phyloP scores from a whole-genome alignment of 2,888 invertebrate genomes.

The Heliconius erato region DNA sequence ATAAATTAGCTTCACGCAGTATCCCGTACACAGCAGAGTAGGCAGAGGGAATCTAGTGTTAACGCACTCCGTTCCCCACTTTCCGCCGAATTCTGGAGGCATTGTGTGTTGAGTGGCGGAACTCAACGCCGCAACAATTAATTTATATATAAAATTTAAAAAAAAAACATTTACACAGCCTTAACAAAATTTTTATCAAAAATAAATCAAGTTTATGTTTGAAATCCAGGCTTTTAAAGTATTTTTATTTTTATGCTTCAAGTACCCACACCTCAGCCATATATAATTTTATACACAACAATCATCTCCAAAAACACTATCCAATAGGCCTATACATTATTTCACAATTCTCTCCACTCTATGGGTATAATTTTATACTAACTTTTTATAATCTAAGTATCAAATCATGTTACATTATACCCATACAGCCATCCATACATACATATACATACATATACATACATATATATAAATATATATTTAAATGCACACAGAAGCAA shows the following conservation, averaged over 20 bases:
- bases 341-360: conserved; percentile 21
- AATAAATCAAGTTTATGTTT: no score
- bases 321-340: not conserved
- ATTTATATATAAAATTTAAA: no score
- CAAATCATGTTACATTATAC: conserved; percentile 52
- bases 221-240: no score
- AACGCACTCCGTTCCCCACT: no score
- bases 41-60: no score
- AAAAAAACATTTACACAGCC: no score
- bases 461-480: conserved; percentile 38
- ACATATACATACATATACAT: conserved; percentile 37
- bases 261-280: not conserved
- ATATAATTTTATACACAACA: not conserved
- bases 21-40: no score
- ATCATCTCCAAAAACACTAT: not conserved
- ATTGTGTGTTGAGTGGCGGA: no score
- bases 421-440: conserved; percentile 48
- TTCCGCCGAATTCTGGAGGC: no score
- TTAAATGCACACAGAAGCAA: conserved; percentile 61
- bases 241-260: not conserved
- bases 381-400: conserved; percentile 33
- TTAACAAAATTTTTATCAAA: no score
- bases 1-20: no score
- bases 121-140: no score
- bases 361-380: conserved; percentile 28